Evolutionary conservation across 2,797 vertebrate genomes (phyloP).

Genomic region (Echiichthys vipera): DNA sequence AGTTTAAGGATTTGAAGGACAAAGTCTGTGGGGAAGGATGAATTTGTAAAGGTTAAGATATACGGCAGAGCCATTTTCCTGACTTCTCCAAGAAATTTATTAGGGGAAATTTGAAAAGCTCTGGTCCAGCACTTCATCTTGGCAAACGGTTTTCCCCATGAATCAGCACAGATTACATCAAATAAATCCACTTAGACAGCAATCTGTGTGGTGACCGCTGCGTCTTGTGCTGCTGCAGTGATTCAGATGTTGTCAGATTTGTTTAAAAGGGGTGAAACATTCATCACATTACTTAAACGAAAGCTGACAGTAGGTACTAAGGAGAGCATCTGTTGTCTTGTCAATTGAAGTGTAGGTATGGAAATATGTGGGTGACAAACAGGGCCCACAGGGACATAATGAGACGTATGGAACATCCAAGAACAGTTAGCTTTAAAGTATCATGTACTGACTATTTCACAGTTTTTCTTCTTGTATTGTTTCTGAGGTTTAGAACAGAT

Average conservation of each 20-base stretch:
- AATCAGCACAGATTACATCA: constrained; percentile 42
- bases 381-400: neutral
- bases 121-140: constrained; percentile 17
- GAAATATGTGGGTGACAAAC: neutral
- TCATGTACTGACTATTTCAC: neutral
- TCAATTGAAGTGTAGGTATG: neutral
- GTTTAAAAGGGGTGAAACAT: constrained; percentile 20
- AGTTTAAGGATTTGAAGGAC: neutral
- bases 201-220: constrained; percentile 32
- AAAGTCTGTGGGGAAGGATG: constrained; percentile 2
- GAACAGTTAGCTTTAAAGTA: neutral
- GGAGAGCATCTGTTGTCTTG: constrained; percentile 20
- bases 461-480: neutral
- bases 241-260: constrained; percentile 38
- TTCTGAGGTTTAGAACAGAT: neutral
- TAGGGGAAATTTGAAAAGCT: constrained; percentile 22
- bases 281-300: neutral
- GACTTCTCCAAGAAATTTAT: constrained; percentile 15
- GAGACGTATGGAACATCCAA: neutral
- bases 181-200: constrained; percentile 33
- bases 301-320: neutral
- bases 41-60: constrained; percentile 14
- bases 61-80: constrained; percentile 1
- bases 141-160: constrained; percentile 15
- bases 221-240: constrained; percentile 21